phyloP scores from a whole-genome alignment of 2,888 invertebrate genomes.

The Pandemis cinnamomeana region DNA sequence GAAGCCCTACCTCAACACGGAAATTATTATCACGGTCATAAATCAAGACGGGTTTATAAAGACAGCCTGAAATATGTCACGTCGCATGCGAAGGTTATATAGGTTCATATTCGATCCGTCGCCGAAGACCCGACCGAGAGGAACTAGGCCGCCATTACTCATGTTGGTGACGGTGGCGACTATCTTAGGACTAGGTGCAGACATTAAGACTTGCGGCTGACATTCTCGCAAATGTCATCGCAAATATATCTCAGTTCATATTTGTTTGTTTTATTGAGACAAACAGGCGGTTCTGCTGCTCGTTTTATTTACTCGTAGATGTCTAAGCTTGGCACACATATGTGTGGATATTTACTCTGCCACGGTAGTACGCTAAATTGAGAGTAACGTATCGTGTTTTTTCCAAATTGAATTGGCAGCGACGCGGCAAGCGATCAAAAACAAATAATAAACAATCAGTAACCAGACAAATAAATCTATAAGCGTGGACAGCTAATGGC shows the following conservation, averaged over 20 bases:
- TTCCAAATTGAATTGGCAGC: conserved; percentile 14
- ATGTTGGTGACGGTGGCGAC: conserved; percentile 20
- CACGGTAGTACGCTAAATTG: not conserved
- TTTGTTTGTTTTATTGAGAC: conserved; percentile 32
- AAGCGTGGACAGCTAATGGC: conserved; percentile 40
- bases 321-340: not conserved
- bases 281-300: conserved; percentile 3
- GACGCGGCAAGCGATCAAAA: conserved; percentile 16
- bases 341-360: conserved; percentile 1
- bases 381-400: not conserved
- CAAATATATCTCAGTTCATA: conserved; percentile 35
- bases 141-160: conserved; percentile 38
- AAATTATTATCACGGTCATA: conserved; percentile 74
- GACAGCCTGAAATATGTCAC: conserved; percentile 61
- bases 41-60: conserved; percentile 64
- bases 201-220: conserved; percentile 32
- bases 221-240: conserved; percentile 37
- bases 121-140: conserved; percentile 22
- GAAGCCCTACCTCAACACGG: conserved; percentile 74
- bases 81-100: conserved; percentile 45
- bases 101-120: conserved; percentile 42
- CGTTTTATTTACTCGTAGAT: conserved; percentile 7
- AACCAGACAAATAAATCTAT: conserved; percentile 40
- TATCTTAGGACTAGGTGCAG: conserved; percentile 34
- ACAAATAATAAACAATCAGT: conserved; percentile 37